Conservation (phyloP, 2,797 vertebrate genomes). For the Epinephelus coioides region DNA sequence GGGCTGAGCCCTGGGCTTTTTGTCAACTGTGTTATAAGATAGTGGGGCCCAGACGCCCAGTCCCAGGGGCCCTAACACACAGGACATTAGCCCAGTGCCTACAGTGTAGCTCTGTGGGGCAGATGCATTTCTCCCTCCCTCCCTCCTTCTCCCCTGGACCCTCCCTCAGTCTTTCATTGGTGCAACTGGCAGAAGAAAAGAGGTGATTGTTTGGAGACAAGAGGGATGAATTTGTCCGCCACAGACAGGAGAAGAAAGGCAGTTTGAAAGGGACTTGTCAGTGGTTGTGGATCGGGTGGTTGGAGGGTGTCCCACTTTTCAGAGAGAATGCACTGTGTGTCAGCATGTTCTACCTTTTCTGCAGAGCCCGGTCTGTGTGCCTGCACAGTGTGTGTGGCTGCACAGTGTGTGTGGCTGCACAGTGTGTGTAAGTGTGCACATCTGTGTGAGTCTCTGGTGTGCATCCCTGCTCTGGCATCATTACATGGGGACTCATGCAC, state of each 20-base stretch:
- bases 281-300: conserved; percentile 75
- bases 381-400: conserved; percentile 9
- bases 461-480: not conserved
- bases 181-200: conserved; percentile 80
- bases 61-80: conserved; percentile 81
- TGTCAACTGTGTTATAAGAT: conserved; percentile 84
- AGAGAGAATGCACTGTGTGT: conserved; percentile 84
- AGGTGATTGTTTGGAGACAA: conserved; percentile 83
- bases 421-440: conserved; percentile 10
- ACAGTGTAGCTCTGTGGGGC: conserved; percentile 70
- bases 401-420: not conserved
- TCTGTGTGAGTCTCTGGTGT: conserved; percentile 21
- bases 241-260: conserved; percentile 81
- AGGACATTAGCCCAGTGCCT: conserved; percentile 68
- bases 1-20: conserved; percentile 82
- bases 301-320: conserved; percentile 86
- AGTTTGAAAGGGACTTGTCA: conserved; percentile 81
- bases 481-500: not conserved
- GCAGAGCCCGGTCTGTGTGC: conserved; percentile 44
- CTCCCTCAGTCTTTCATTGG: conserved; percentile 75
- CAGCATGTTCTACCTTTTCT: conserved; percentile 67
- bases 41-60: conserved; percentile 82
- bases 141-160: conserved; percentile 53
- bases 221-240: conserved; percentile 85
- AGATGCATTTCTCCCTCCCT: conserved; percentile 65